A percentile compares a stretch with the other conserved stretches of the same genome.
Conservation (phyloP, 2,113 vertebrate genomes). For the Platycercus adscitus region DNA sequence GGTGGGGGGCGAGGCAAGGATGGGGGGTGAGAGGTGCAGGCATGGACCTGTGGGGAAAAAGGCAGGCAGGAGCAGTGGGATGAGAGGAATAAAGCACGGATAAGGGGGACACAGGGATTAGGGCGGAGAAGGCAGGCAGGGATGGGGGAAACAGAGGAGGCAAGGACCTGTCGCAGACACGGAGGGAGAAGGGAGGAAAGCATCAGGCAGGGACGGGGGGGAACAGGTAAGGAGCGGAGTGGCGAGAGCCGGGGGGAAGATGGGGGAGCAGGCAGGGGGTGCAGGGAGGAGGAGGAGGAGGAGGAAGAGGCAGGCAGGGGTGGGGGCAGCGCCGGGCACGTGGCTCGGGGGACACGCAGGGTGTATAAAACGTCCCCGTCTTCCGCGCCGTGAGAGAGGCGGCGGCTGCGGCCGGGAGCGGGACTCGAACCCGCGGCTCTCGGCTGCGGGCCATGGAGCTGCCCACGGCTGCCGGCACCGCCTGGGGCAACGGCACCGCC, state of each 20-base stretch:
- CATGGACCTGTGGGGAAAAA: background rate
- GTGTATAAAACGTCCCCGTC: background rate
- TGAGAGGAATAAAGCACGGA: background rate
- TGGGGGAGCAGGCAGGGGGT: background rate
- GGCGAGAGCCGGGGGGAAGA: background rate
- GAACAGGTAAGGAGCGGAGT: too few relatives aligned
- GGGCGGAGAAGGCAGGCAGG: background rate
- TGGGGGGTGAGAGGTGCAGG: background rate
- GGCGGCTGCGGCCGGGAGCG: background rate
- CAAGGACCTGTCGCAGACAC: background rate
- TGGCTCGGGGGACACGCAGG: slow-evolving; percentile 37
- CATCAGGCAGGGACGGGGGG: too few relatives aligned
- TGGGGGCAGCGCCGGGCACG: slow-evolving; percentile 18
- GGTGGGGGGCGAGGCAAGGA: background rate
- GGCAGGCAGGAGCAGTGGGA: background rate
- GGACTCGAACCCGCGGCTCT: background rate
- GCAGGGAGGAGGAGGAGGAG: background rate
- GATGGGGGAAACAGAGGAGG: background rate
- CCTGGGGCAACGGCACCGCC: slow-evolving; percentile 43
- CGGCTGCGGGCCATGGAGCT: background rate
- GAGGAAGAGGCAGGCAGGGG: background rate
- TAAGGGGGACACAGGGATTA: too few relatives aligned
- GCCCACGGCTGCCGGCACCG: slow-evolving; percentile 21
- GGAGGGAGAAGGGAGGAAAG: background rate
- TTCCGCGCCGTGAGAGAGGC: background rate